Percentiles rank a stretch among this genome's conserved stretches.
Evolutionary conservation across 2,888 invertebrate species (phyloP).

Genomic region (Toxonevra muliebris): DNA sequence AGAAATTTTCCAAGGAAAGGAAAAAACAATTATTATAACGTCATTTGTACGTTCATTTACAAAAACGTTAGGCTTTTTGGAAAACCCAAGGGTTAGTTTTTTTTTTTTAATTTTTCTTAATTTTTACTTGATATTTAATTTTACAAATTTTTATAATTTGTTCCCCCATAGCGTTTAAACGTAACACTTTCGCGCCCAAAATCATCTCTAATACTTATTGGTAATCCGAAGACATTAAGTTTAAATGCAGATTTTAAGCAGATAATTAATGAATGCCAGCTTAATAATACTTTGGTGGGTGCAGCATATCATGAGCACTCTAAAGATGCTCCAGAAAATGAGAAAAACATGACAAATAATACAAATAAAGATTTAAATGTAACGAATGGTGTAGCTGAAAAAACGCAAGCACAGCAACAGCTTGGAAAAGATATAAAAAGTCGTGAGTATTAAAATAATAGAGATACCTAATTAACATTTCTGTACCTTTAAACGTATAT

Average conservation of each 20-base stretch:
- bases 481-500: too few species aligned
- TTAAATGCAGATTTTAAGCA: conserved; percentile 51
- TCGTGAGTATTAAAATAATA: too few species aligned
- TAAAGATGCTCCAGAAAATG: neutral
- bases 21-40: conserved; percentile 80
- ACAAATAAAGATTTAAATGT: too few species aligned
- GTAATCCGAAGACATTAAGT: conserved; percentile 62
- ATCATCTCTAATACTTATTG: conserved; percentile 69
- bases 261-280: conserved; percentile 53
- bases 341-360: too few species aligned
- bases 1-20: conserved; percentile 88
- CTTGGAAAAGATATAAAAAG: too few species aligned
- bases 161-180: conserved; percentile 67
- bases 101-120: neutral
- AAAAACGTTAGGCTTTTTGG: conserved; percentile 51
- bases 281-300: conserved; percentile 35
- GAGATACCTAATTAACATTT: too few species aligned
- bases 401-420: too few species aligned
- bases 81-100: conserved; percentile 48
- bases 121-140: neutral
- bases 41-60: conserved; percentile 74
- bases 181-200: conserved; percentile 72
- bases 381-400: too few species aligned
- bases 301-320: conserved; percentile 7
- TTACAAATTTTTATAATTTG: neutral